phyloP scores from a whole-genome alignment of 1,140 invertebrate genomes.

The Ridgeia piscesae region DNA sequence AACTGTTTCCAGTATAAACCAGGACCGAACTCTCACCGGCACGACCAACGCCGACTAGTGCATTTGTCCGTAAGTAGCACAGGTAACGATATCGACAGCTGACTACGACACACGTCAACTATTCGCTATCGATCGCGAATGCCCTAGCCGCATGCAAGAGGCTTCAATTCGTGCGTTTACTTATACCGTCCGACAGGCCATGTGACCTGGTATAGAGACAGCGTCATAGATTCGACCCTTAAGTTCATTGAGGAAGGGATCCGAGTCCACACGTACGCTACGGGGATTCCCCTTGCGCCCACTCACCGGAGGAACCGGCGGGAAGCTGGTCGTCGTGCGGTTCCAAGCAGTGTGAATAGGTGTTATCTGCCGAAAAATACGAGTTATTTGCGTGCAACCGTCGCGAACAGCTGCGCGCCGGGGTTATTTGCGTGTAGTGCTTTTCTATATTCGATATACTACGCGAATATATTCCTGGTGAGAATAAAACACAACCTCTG shows the following conservation, averaged over 20 bases:
- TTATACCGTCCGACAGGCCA: neutral
- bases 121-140: neutral
- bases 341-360: neutral
- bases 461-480: neutral
- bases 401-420: neutral
- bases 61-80: neutral
- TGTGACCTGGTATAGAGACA: neutral
- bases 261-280: neutral
- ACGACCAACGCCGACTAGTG: neutral
- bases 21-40: neutral
- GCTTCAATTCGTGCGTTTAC: neutral
- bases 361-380: neutral
- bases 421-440: neutral
- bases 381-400: neutral
- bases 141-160: neutral
- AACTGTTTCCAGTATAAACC: neutral
- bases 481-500: neutral
- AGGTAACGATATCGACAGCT: neutral
- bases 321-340: neutral
- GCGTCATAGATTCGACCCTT: neutral
- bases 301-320: neutral
- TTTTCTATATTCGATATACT: neutral
- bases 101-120: neutral
- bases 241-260: neutral
- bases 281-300: neutral